Percentiles rank a stretch among this genome's conserved stretches.
These are phyloP conservation scores for Propithecus deckenii DNA, from an alignment of 2,797 vertebrate species.

Conservation along the genomic window DNA sequence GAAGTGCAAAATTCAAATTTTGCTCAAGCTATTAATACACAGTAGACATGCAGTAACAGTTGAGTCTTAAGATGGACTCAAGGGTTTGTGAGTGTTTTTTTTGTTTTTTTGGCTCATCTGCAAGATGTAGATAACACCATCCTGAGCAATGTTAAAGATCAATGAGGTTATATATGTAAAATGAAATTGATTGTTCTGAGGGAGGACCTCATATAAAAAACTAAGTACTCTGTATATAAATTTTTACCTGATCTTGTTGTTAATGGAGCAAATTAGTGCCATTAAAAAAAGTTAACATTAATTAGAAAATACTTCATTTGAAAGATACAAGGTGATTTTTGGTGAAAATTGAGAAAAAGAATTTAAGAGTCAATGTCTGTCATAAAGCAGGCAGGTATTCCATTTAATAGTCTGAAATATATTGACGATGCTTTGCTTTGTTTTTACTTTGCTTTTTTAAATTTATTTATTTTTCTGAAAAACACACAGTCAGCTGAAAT, in stretches of 20 bases:
- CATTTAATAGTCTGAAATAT: neutral
- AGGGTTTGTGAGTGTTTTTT: neutral
- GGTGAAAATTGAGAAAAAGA: neutral
- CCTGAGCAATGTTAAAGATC: neutral
- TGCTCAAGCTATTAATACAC: neutral
- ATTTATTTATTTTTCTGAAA: conserved; percentile 7
- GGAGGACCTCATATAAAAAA: neutral
- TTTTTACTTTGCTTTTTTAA: conserved; percentile 13
- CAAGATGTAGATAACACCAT: neutral
- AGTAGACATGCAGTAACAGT: neutral
- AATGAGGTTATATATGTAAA: conserved; percentile 12
- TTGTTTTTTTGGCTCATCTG: neutral
- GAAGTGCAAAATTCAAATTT: neutral
- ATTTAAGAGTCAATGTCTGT: neutral
- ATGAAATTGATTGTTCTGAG: conserved; percentile 35
- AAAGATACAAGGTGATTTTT: neutral
- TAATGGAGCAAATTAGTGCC: conserved; percentile 49
- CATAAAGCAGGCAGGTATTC: neutral
- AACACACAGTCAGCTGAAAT: conserved; percentile 12
- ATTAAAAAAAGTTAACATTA: neutral
- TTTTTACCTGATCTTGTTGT: conserved; percentile 53
- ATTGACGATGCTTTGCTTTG: neutral
- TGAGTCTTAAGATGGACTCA: neutral
- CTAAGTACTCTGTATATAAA: neutral
- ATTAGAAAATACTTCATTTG: conserved; percentile 8